A percentile compares a stretch with the other conserved stretches of the same genome.
phyloP scores from a whole-genome alignment of 2,797 vertebrate genomes.

The Acrossocheilus wenchowensis region DNA sequence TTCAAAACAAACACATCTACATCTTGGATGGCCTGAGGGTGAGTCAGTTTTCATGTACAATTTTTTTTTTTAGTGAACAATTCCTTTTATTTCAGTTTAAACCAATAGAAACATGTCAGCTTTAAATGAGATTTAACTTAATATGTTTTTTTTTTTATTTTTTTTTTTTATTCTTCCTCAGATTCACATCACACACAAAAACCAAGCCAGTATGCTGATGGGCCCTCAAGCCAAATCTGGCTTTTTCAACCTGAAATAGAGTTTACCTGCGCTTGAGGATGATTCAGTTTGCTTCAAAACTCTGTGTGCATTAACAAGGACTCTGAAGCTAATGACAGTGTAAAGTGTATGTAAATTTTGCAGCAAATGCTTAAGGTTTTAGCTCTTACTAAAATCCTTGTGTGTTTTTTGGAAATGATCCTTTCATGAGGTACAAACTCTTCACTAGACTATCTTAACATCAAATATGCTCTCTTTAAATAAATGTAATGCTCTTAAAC shows the following conservation, averaged over 20 bases:
- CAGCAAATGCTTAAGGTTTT: slow-evolving; percentile 49
- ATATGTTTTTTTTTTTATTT: background rate
- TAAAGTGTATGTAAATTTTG: slow-evolving; percentile 59
- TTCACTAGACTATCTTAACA: slow-evolving; percentile 14
- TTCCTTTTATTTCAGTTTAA: background rate
- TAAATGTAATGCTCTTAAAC: slow-evolving; percentile 23
- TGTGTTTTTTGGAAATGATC: slow-evolving; percentile 18
- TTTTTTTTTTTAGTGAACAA: background rate
- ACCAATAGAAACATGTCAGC: background rate
- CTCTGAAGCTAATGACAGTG: slow-evolving; percentile 60
- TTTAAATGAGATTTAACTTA: background rate
- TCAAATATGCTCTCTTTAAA: slow-evolving; percentile 43
- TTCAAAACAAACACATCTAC: background rate
- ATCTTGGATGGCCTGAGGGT: background rate
- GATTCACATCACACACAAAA: slow-evolving; percentile 93
- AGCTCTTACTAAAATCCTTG: slow-evolving; percentile 2
- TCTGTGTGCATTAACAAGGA: slow-evolving; percentile 59
- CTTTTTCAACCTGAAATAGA: slow-evolving; percentile 86
- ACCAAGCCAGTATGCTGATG: slow-evolving; percentile 91
- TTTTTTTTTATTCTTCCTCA: slow-evolving; percentile 65
- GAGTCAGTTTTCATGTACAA: background rate
- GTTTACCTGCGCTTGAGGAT: slow-evolving; percentile 14
- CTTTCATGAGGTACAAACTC: slow-evolving; percentile 20
- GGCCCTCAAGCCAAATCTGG: slow-evolving; percentile 81
- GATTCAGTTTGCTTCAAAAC: slow-evolving; percentile 35